Evolutionary conservation across 1,140 invertebrate species (phyloP).

Genomic region (Drosophila rhopaloa): DNA sequence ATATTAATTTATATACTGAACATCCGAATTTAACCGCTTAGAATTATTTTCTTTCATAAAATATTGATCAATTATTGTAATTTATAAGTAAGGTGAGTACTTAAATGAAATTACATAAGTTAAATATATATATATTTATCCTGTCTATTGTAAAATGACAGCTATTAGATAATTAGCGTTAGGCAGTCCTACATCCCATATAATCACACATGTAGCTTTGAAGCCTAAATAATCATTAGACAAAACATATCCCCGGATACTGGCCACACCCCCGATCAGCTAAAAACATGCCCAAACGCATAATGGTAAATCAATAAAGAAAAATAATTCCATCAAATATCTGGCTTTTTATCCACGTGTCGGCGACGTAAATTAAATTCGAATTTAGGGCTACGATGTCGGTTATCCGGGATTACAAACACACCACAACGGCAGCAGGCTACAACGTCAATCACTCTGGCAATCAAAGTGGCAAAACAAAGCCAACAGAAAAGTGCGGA

Average conservation of each 20-base stretch:
- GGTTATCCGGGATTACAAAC: conserved; percentile 20
- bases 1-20: too few species aligned
- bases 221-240: conserved; percentile 56
- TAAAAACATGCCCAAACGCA: conserved; percentile 29
- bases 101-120: too few species aligned
- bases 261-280: conserved; percentile 22
- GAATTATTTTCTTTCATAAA: too few species aligned
- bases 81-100: too few species aligned
- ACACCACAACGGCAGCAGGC: conserved; percentile 10
- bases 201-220: conserved; percentile 21
- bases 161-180: conserved; percentile 4
- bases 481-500: too few species aligned
- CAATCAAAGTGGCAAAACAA: conserved; percentile 13
- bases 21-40: too few species aligned
- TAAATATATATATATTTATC: background rate
- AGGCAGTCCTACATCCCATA: background rate
- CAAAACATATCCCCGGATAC: conserved; percentile 47
- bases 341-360: conserved; percentile 20
- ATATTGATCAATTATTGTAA: too few species aligned
- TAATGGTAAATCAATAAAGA: conserved; percentile 75
- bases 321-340: conserved; percentile 18
- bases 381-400: conserved; percentile 43
- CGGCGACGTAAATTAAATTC: conserved; percentile 50
- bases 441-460: conserved; percentile 29
- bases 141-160: background rate